Percentiles rank a stretch among this genome's conserved stretches.
phyloP scores from a whole-genome alignment of 1,140 invertebrate species.

The Probaryconus sp. region DNA sequence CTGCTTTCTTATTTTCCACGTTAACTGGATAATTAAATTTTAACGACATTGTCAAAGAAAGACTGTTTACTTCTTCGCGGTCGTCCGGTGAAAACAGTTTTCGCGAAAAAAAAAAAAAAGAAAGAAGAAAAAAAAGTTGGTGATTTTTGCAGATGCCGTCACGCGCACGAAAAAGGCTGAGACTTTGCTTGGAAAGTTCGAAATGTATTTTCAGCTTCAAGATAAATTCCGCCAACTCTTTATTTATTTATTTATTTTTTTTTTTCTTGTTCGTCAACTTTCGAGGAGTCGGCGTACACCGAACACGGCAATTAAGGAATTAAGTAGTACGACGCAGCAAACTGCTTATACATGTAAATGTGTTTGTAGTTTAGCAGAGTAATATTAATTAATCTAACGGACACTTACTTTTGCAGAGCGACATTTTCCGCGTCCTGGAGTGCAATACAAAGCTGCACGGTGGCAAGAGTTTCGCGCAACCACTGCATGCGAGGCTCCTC shows the following conservation, averaged over 20 bases:
- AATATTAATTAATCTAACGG: slow-evolving; percentile 50
- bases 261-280: slow-evolving; percentile 3
- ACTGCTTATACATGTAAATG: slow-evolving; percentile 35
- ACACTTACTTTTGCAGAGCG: slow-evolving; percentile 64
- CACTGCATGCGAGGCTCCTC: slow-evolving; percentile 45
- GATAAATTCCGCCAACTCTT: slow-evolving; percentile 20
- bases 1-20: neutral
- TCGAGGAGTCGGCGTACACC: neutral
- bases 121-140: slow-evolving; percentile 2
- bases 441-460: slow-evolving; percentile 61
- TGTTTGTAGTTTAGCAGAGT: slow-evolving; percentile 38
- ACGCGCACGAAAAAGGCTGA: slow-evolving; percentile 15
- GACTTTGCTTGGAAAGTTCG: slow-evolving; percentile 11
- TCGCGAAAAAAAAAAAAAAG: slow-evolving; percentile 2
- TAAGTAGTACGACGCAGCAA: slow-evolving; percentile 33
- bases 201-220: slow-evolving; percentile 11
- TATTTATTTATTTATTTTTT: neutral
- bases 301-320: slow-evolving; percentile 34
- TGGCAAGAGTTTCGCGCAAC: slow-evolving; percentile 65
- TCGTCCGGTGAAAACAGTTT: neutral
- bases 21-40: slow-evolving; percentile 26
- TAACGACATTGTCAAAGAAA: slow-evolving; percentile 31
- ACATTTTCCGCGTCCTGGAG: slow-evolving; percentile 65
- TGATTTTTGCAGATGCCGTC: slow-evolving; percentile 2
- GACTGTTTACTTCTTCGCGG: slow-evolving; percentile 13